These are phyloP conservation scores for Drosophila leontia DNA, from an alignment of 1,140 invertebrate genomes.

Conservation along the genomic window DNA sequence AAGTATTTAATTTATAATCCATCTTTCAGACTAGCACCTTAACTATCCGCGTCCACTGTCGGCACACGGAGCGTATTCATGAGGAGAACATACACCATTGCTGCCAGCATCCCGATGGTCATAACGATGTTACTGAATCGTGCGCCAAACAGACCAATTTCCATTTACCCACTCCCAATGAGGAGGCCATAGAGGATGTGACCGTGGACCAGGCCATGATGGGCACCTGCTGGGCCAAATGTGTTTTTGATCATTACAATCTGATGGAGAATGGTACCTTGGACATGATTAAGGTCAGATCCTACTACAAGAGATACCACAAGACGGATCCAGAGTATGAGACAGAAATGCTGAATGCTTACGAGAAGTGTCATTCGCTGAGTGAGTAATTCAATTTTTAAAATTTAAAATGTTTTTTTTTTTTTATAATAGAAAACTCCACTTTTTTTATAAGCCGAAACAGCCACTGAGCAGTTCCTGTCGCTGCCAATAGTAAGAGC, in stretches of 20 bases:
- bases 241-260: conserved; percentile 65
- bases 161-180: conserved; percentile 34
- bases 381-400: conserved; percentile 19
- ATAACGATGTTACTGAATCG: conserved; percentile 58
- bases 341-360: conserved; percentile 67
- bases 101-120: conserved; percentile 72
- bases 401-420: background rate
- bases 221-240: conserved; percentile 66
- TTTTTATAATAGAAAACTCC: background rate
- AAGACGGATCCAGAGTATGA: conserved; percentile 65
- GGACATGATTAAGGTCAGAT: conserved; percentile 62
- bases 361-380: conserved; percentile 56
- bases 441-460: conserved; percentile 33
- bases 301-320: conserved; percentile 47
- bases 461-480: conserved; percentile 51
- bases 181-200: conserved; percentile 69
- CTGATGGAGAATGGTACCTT: conserved; percentile 48
- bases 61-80: conserved; percentile 54
- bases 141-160: conserved; percentile 66
- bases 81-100: conserved; percentile 75
- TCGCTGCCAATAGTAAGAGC: conserved; percentile 38
- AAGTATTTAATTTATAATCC: background rate
- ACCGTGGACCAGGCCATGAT: conserved; percentile 64
- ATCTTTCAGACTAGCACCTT: background rate
- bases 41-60: conserved; percentile 43